A percentile compares a stretch with the other conserved stretches of the same genome.
These are phyloP conservation scores for Delphinapterus leucas DNA, from an alignment of 2,113 vertebrate species.

Conservation along the genomic window DNA sequence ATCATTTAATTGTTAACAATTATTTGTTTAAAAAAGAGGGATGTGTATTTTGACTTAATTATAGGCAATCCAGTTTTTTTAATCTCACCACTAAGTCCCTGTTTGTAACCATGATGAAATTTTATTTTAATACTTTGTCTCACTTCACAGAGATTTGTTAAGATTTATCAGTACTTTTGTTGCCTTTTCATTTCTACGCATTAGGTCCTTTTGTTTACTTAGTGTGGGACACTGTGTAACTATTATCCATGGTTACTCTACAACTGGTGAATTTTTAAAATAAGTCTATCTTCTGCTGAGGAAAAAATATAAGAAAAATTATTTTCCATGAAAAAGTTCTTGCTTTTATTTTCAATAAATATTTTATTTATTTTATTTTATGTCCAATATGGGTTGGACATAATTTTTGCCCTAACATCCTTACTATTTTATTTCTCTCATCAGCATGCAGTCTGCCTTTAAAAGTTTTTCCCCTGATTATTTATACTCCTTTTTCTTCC, in stretches of 20 bases:
- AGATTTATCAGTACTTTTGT: not conserved
- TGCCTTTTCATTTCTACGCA: not conserved
- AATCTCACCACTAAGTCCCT: not conserved
- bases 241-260: not conserved
- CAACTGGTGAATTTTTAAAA: conserved; percentile 1
- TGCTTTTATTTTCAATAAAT: conserved; percentile 16
- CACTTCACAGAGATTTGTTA: not conserved
- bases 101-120: not conserved
- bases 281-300: not conserved
- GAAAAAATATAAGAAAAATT: not conserved
- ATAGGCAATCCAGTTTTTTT: not conserved
- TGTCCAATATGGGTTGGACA: not conserved
- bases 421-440: not conserved
- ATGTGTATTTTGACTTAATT: not conserved
- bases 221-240: not conserved
- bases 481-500: not conserved
- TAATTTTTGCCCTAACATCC: not conserved
- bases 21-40: not conserved
- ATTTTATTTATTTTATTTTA: not conserved
- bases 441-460: not conserved
- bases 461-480: not conserved
- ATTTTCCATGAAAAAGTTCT: not conserved
- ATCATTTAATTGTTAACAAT: not conserved
- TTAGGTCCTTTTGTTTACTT: not conserved
- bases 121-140: not conserved